phyloP scores from a whole-genome alignment of 2,888 invertebrate species.

The Mythimna albipuncta region DNA sequence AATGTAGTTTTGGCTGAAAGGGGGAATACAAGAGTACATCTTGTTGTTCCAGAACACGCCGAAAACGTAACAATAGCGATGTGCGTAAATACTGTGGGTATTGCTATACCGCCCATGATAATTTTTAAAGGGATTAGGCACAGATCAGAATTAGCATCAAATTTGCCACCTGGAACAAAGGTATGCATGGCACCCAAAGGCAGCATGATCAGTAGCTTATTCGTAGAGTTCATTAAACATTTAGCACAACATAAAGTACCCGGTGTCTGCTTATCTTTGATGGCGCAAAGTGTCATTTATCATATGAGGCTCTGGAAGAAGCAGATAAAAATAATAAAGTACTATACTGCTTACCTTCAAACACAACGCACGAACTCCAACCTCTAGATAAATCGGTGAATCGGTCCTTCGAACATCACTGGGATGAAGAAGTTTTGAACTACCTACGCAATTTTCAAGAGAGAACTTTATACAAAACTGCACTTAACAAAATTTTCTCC shows the following conservation, averaged over 20 bases:
- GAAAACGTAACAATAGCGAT: constrained; percentile 7
- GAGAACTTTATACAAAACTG: constrained; percentile 40
- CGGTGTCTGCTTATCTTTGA: constrained; percentile 13
- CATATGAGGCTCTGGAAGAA: neutral
- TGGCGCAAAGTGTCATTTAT: constrained; percentile 8
- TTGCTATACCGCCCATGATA: constrained; percentile 8
- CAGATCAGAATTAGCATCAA: constrained; percentile 1
- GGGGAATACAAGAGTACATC: neutral
- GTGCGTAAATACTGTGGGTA: constrained; percentile 7
- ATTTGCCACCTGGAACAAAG: constrained; percentile 1
- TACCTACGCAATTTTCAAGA: constrained; percentile 29
- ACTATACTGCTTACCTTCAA: constrained; percentile 5
- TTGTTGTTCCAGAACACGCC: constrained; percentile 7
- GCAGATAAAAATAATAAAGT: constrained; percentile 8
- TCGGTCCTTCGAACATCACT: constrained; percentile 1
- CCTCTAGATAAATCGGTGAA: constrained; percentile 11
- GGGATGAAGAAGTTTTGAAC: constrained; percentile 13
- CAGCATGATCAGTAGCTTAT: neutral
- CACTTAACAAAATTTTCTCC: constrained; percentile 50
- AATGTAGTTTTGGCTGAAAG: constrained; percentile 2
- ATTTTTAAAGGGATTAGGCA: constrained; percentile 9
- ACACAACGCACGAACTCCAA: neutral
- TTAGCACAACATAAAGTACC: neutral
- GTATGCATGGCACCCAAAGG: constrained; percentile 17
- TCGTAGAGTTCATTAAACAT: constrained; percentile 7